A percentile compares a stretch with the other conserved stretches of the same genome.
These are phyloP conservation scores for Drosophila persimilis DNA, from an alignment of 1,140 invertebrate species.

Conservation along the genomic window DNA sequence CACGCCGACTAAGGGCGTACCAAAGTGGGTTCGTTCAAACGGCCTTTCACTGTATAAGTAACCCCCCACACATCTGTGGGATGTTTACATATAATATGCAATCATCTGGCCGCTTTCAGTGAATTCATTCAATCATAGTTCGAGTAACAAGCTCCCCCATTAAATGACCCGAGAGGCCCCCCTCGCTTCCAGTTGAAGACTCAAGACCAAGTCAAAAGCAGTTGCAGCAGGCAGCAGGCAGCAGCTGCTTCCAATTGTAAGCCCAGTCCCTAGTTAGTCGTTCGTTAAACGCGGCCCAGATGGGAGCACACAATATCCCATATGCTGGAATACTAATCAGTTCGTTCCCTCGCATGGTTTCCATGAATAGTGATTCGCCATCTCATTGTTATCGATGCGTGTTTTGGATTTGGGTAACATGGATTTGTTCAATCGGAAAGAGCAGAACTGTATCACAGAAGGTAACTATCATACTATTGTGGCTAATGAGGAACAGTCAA, in stretches of 20 bases:
- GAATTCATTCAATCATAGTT: slow-evolving; percentile 44
- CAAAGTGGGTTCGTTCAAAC: no score
- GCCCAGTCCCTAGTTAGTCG: slow-evolving; percentile 40
- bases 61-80: background rate
- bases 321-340: slow-evolving; percentile 23
- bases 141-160: slow-evolving; percentile 18
- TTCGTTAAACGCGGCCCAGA: slow-evolving; percentile 49
- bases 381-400: slow-evolving; percentile 15
- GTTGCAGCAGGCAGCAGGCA: background rate
- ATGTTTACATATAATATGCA: slow-evolving; percentile 16
- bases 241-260: slow-evolving; percentile 34
- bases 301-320: slow-evolving; percentile 28
- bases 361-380: slow-evolving; percentile 5
- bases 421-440: slow-evolving; percentile 26
- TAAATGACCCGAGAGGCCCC: slow-evolving; percentile 16
- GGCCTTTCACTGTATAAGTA: no score
- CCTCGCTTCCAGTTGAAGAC: background rate
- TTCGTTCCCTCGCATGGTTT: slow-evolving; percentile 1
- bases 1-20: no score
- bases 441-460: slow-evolving; percentile 6
- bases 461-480: slow-evolving; percentile 17
- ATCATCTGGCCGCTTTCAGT: slow-evolving; percentile 19
- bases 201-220: slow-evolving; percentile 16
- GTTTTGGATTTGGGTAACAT: slow-evolving; percentile 8
- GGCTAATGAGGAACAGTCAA: slow-evolving; percentile 13